Evolutionary conservation across 1,140 invertebrate genomes (phyloP).

Genomic region (Thalassaphorura encarpata): DNA sequence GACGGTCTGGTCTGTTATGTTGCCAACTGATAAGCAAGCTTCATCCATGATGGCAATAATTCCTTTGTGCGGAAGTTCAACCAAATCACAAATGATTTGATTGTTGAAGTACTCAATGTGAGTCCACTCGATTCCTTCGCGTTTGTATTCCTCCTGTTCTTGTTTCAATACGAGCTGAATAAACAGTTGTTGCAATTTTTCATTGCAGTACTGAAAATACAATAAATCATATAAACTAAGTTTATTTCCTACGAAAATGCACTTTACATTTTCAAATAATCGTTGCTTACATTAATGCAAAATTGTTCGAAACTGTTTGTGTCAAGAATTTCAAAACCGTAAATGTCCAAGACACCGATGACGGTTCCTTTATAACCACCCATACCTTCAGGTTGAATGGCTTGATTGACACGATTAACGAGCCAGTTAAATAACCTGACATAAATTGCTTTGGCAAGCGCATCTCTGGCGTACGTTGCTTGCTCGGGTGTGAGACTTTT

Average conservation of each 20-base stretch:
- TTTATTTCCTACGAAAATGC: no score
- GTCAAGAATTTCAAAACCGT: slow-evolving; percentile 96
- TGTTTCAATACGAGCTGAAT: slow-evolving; percentile 92
- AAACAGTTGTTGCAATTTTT: slow-evolving; percentile 92
- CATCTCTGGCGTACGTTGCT: slow-evolving; percentile 83
- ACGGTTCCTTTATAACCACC: slow-evolving; percentile 55
- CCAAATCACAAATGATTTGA: slow-evolving; percentile 74
- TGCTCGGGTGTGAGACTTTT: slow-evolving; percentile 76
- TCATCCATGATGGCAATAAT: slow-evolving; percentile 90
- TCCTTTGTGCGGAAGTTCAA: slow-evolving; percentile 80
- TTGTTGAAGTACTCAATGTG: slow-evolving; percentile 80
- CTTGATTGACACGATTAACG: slow-evolving; percentile 74
- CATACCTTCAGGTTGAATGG: slow-evolving; percentile 49
- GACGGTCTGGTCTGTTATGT: slow-evolving; percentile 78
- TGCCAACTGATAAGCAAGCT: slow-evolving; percentile 86
- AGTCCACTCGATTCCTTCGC: slow-evolving; percentile 85
- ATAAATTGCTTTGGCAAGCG: slow-evolving; percentile 67
- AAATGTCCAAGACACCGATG: slow-evolving; percentile 93
- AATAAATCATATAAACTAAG: slow-evolving; percentile 42
- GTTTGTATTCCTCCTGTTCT: slow-evolving; percentile 88
- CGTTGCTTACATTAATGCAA: slow-evolving; percentile 21
- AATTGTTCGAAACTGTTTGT: slow-evolving; percentile 59
- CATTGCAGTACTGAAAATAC: slow-evolving; percentile 97
- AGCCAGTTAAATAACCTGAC: slow-evolving; percentile 74
- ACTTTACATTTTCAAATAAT: no score